A percentile compares a stretch with the other conserved stretches of the same genome.
Evolutionary conservation across 2,888 invertebrate genomes (phyloP).

Genomic region (Andricus quercusramuli): DNA sequence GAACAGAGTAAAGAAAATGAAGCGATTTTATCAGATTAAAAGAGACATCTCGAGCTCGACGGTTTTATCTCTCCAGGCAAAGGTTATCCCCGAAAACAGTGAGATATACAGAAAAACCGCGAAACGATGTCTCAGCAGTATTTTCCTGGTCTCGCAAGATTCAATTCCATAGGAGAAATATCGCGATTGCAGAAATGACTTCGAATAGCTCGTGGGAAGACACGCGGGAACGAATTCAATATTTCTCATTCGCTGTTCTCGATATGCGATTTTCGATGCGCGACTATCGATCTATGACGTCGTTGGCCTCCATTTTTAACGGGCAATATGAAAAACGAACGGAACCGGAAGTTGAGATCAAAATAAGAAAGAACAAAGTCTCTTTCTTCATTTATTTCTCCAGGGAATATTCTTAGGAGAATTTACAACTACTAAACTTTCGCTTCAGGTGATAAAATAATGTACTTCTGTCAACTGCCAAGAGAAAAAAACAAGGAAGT

Average conservation of each 20-base stretch:
- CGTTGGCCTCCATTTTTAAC: not conserved
- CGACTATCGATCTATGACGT: not conserved
- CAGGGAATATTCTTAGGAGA: too few relatives aligned
- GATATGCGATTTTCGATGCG: slow-evolving; percentile 23
- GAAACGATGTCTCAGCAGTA: slow-evolving; percentile 37
- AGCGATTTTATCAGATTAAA: slow-evolving; percentile 21
- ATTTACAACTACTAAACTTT: too few relatives aligned
- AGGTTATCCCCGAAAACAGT: slow-evolving; percentile 33
- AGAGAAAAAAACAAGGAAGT: too few relatives aligned
- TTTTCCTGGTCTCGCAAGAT: slow-evolving; percentile 16
- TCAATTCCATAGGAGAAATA: slow-evolving; percentile 26
- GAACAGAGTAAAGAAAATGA: not conserved
- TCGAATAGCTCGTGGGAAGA: slow-evolving; percentile 28
- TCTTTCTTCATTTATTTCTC: too few relatives aligned
- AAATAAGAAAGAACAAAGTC: not conserved
- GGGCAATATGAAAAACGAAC: not conserved
- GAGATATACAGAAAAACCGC: slow-evolving; percentile 10
- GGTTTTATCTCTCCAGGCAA: slow-evolving; percentile 3
- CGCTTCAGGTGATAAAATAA: too few relatives aligned
- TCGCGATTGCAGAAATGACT: slow-evolving; percentile 29
- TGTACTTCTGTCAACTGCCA: too few relatives aligned
- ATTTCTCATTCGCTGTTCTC: slow-evolving; percentile 28
- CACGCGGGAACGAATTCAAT: slow-evolving; percentile 35
- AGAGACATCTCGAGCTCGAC: slow-evolving; percentile 11
- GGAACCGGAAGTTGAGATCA: not conserved